Evolutionary conservation across 1,140 invertebrate species (phyloP), one percentile per base, ranked within the genome.

Genomic region (Microplitis mediator): DNA sequence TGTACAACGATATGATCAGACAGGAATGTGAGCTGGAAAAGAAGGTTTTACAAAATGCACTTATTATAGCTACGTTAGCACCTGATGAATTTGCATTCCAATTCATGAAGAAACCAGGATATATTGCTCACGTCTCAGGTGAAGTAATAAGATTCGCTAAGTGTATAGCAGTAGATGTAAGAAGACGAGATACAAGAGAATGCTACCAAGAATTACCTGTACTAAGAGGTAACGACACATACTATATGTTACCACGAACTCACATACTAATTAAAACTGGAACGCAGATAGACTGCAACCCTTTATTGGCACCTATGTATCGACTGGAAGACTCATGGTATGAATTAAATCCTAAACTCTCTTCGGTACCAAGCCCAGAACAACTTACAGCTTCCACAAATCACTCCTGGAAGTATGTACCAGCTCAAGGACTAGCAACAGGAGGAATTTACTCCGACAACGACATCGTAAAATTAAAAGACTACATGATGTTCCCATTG

Each of bases 61-160:
- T 23, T 75, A 4, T 34, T 77, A 50, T 72, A 9, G 73, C 78
- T 3, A 14, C 63, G 1, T 6, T 62, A 5, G 61, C 71, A 13
- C 78, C 78, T 0, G 77, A 76, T 16, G 72, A 78, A 52, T 80
- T 81, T 52, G 77, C 78, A 0, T 77, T 63, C 13, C 67, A 54
- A 0, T 16, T 77, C 4, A 80, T 80, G 78, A 77, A 76, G 68
- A 67, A 45, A 45, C 69, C 71, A 2, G 80, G 78, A 0, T 78
- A 78, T 31, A 77, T 76, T 66, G 79, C 79, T 0, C 35, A 75
- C 0, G 34, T 73, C 0, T 58, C 77, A 0, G 78, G 78, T 8
- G 80, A 81, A 71, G 75, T 77, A 2, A 69, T 77, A 1, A 74
- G 79, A 23, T 32, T 81, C n/a, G 50, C 77, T 0, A 75, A 77